Evolutionary conservation across 2,797 vertebrate species (phyloP), one percentile per base, ranked within the genome.

Genomic region (Catharus ustulatus): DNA sequence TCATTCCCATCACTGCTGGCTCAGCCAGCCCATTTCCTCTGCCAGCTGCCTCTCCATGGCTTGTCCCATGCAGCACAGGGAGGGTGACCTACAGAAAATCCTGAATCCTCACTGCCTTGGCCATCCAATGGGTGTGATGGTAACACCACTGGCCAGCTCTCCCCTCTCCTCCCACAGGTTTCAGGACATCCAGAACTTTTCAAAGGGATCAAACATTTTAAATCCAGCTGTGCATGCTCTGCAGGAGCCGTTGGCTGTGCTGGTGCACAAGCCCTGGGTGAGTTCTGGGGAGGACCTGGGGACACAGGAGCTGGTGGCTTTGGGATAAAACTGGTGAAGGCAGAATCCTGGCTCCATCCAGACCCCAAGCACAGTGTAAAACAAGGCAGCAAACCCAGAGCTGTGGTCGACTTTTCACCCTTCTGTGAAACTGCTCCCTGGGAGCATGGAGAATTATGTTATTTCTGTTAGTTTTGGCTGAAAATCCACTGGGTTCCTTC

Each of bases 81-180:
- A 67, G 19, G 22, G 34, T 24, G 42, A 59, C 30, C 42, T 49
- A 62, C 49, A 76, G 38, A 38, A 86, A 16, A 21, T 23, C 69
- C 63, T 3, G 0, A 30, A 22, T 77, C 57, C 45, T 43, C 15
- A 6, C 15, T 46, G 40, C 59, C 3, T 1, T 5, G 2, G 11
- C 46, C 67, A 26, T 42, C 52, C 27, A 8, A 0, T 11, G 46
- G 16, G 10, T 38, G 16, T 29, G 26, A 54, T 84, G 27, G 32
- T 40, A 52, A 42, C 61, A 29, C 63, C 21, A 0, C 19, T 1
- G 2, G 10, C 32, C 15, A 8, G 9, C 84, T 83, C 61, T 69
- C 26, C 22, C 10, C 34, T 22, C n/a, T 3, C 4, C 5, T 6
- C 42, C 74, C 52, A 5, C 0, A 1, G 34, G 14, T 52, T 76